Conservation (phyloP, 92 coral and sea anemone genomes). For the Heliopora coerulea region DNA sequence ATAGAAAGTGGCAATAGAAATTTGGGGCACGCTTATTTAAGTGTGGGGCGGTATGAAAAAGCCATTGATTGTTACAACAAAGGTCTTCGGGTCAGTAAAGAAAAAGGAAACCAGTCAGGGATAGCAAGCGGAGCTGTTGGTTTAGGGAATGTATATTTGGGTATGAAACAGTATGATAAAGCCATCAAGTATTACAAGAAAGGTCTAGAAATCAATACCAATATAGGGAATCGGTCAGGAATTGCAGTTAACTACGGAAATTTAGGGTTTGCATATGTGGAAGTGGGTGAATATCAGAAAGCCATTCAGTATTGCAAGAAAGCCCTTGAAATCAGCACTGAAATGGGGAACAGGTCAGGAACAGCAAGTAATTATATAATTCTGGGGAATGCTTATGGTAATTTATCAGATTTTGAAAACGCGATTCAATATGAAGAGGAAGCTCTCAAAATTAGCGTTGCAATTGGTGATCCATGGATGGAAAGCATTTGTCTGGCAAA, state of each 20-base stretch:
- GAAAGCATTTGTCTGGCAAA: neutral
- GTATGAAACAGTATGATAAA: conserved; percentile 19
- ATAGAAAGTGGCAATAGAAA: conserved; percentile 30
- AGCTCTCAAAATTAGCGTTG: conserved; percentile 21
- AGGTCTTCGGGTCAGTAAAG: conserved; percentile 24
- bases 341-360: conserved; percentile 36
- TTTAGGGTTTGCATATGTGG: conserved; percentile 26
- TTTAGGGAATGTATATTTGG: conserved; percentile 41
- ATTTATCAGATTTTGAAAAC: conserved; percentile 32
- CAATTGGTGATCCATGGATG: conserved; percentile 33
- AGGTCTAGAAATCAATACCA: conserved; percentile 30
- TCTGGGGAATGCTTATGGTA: conserved; percentile 33
- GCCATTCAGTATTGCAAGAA: conserved; percentile 27
- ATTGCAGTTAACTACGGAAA: conserved; percentile 27
- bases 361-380: conserved; percentile 26
- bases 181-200: conserved; percentile 33
- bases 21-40: conserved; percentile 36
- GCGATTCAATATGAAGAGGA: conserved; percentile 16
- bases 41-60: conserved; percentile 17
- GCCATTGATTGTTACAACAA: conserved; percentile 34
- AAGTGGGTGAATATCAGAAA: conserved; percentile 15
- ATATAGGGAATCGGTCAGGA: conserved; percentile 31
- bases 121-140: conserved; percentile 23
- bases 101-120: conserved; percentile 23
- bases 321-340: conserved; percentile 29